These are phyloP conservation scores for Marasmarcha lunaedactyla DNA, from an alignment of 2,888 invertebrate genomes.

Conservation along the genomic window DNA sequence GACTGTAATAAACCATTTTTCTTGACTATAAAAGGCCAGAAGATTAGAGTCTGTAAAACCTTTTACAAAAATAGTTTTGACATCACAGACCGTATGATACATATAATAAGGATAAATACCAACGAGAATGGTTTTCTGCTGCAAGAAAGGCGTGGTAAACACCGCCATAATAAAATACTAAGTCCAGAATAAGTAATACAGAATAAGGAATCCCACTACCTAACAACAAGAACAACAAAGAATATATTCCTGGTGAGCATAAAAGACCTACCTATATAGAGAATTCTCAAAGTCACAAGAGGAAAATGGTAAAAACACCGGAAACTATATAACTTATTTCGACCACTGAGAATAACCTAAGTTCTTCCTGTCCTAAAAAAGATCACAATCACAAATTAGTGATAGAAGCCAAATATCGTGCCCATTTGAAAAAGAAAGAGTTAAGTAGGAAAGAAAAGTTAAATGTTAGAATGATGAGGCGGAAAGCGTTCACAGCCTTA, in stretches of 20 bases:
- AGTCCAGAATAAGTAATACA: slow-evolving; percentile 11
- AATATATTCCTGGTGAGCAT: slow-evolving; percentile 15
- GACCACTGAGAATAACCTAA: slow-evolving; percentile 11
- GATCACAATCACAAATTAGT: slow-evolving; percentile 8
- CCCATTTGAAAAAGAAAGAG: slow-evolving; percentile 5
- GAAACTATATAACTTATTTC: slow-evolving; percentile 9
- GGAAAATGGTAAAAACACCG: slow-evolving; percentile 5
- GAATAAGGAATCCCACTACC: slow-evolving; percentile 16
- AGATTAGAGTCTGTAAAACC: slow-evolving; percentile 12
- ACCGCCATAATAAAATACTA: slow-evolving; percentile 12
- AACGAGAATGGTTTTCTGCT: slow-evolving; percentile 8
- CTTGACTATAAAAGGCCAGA: slow-evolving; percentile 7
- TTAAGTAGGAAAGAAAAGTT: slow-evolving; percentile 5
- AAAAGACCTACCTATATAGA: slow-evolving; percentile 13
- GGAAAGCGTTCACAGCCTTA: slow-evolving; percentile 23
- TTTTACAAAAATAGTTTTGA: slow-evolving; percentile 15
- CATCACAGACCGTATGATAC: slow-evolving; percentile 11
- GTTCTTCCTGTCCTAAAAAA: slow-evolving; percentile 12
- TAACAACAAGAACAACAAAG: slow-evolving; percentile 14
- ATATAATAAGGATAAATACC: slow-evolving; percentile 9
- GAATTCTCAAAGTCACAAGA: slow-evolving; percentile 10
- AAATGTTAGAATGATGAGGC: slow-evolving; percentile 13
- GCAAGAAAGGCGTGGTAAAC: slow-evolving; percentile 15
- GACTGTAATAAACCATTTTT: slow-evolving; percentile 8
- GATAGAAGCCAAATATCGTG: slow-evolving; percentile 1